Percentiles rank a stretch among this genome's conserved stretches.
phyloP scores from a whole-genome alignment of 1,140 invertebrate genomes.

The Bombus vancouverensis region DNA sequence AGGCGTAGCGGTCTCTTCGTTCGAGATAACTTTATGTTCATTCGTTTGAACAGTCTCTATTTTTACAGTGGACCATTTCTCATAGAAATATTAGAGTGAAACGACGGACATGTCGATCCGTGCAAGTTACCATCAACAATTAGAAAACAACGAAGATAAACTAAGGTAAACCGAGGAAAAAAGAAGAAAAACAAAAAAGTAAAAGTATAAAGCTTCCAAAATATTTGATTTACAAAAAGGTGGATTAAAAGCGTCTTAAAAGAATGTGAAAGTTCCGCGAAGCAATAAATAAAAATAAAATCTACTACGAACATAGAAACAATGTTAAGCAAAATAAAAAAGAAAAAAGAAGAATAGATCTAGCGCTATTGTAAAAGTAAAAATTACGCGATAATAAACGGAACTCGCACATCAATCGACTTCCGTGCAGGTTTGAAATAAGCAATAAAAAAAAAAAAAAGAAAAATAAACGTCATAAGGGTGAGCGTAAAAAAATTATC shows the following conservation, averaged over 20 bases:
- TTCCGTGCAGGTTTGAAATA: neutral
- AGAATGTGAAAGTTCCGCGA: neutral
- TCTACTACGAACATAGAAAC: neutral
- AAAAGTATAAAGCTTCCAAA: neutral
- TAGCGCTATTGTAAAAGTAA: too few relatives aligned
- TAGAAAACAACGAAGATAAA: neutral
- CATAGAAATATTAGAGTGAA: slow-evolving; percentile 30
- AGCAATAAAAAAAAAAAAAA: too few relatives aligned
- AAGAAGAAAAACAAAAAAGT: neutral
- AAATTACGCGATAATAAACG: neutral
- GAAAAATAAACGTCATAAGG: neutral
- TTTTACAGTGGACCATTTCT: slow-evolving; percentile 22
- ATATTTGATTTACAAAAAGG: neutral
- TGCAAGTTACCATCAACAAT: neutral
- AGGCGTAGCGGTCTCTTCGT: slow-evolving; percentile 19
- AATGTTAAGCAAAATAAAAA: neutral
- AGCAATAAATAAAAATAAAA: neutral
- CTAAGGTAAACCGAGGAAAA: neutral
- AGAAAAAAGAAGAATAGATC: neutral
- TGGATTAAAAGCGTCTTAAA: neutral
- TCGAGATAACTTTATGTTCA: slow-evolving; percentile 22
- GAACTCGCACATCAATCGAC: slow-evolving; percentile 7
- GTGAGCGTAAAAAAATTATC: neutral
- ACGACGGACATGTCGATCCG: slow-evolving; percentile 10
- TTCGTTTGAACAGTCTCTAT: slow-evolving; percentile 6